Evolutionary conservation across 2,797 vertebrate species (phyloP), one percentile per base, ranked within the genome.

Genomic region (Anas capensis): DNA sequence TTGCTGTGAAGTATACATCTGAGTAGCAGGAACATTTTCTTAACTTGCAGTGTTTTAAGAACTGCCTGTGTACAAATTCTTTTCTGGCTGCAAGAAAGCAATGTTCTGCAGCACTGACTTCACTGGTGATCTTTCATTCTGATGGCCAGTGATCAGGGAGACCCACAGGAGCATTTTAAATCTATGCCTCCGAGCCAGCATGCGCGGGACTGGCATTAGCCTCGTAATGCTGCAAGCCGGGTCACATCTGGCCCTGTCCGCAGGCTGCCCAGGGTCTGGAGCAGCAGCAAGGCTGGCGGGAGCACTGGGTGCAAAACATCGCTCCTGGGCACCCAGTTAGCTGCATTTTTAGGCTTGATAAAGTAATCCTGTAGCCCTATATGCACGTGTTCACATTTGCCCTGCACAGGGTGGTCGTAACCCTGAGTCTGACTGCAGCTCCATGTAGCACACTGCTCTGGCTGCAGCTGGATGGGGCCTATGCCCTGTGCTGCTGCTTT

Each of bases 191-290:
- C 33, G 34, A 66, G 31, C 3, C 11, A 56, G 1, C 4, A 10
- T 14, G 14, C 2, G 6, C 3, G 0, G 0, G 36, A 10, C 4
- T 2, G 1, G 1, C 42, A 69, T 10, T 11, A 46, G 34, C 15
- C 2, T 84, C 44, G 10, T 29, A 48, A 8, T 1, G 12, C 14
- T 72, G 23, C 60, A 60, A 49, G 2, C 4, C 7, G 62, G 40
- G 42, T 27, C 51, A 48, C 9, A 4, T 23, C 34, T 58, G 29
- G 20, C 14, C 4, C 34, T 15, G 9, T 33, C 11, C 3, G 13
- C 33, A 8, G 8, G 8, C 2, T 42, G 19, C 9, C 19, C 24
- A 0, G 4, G 27, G 27, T 8, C 8, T 23, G 12, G 23, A 60
- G 23, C 29, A 0, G 0, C 34, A 51, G 10, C 11, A 34, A 46